phyloP scores from a whole-genome alignment of 2,113 vertebrate species.

The Pycnonotus jocosus region DNA sequence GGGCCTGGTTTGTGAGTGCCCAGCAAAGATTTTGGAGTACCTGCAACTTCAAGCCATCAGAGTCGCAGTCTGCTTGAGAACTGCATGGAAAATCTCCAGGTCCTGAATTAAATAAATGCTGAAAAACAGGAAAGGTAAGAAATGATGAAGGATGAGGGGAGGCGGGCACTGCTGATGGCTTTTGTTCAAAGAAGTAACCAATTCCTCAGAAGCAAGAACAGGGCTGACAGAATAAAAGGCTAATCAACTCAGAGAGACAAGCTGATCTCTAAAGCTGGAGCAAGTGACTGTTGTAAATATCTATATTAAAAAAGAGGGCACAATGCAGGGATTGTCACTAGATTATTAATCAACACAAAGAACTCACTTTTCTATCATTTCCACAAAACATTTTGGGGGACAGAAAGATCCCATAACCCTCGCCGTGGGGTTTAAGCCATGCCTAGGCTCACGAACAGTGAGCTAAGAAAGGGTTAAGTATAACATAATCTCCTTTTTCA shows the following conservation, averaged over 20 bases:
- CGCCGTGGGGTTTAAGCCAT: neutral
- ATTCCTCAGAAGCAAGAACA: conserved; percentile 41
- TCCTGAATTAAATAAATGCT: conserved; percentile 31
- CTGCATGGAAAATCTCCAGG: neutral
- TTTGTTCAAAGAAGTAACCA: conserved; percentile 55
- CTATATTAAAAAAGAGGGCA: conserved; percentile 8
- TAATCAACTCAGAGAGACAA: conserved; percentile 47
- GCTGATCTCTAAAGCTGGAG: conserved; percentile 21
- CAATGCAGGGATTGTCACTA: neutral
- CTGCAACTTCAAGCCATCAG: neutral
- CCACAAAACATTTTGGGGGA: neutral
- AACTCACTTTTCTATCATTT: conserved; percentile 10
- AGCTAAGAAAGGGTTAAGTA: conserved; percentile 55
- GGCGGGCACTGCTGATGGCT: neutral
- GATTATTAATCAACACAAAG: conserved; percentile 24
- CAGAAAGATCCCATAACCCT: neutral
- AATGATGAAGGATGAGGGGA: conserved; percentile 18
- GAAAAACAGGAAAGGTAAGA: conserved; percentile 50
- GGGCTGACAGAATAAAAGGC: conserved; percentile 43
- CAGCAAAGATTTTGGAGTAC: neutral
- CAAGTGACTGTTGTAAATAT: conserved; percentile 15
- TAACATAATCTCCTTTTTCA: conserved; percentile 20
- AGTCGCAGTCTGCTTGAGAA: neutral
- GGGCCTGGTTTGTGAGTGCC: neutral
- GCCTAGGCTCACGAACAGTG: neutral